These are phyloP conservation scores for Apogon hyalosoma DNA, from an alignment of 2,797 vertebrate species.

Conservation along the genomic window DNA sequence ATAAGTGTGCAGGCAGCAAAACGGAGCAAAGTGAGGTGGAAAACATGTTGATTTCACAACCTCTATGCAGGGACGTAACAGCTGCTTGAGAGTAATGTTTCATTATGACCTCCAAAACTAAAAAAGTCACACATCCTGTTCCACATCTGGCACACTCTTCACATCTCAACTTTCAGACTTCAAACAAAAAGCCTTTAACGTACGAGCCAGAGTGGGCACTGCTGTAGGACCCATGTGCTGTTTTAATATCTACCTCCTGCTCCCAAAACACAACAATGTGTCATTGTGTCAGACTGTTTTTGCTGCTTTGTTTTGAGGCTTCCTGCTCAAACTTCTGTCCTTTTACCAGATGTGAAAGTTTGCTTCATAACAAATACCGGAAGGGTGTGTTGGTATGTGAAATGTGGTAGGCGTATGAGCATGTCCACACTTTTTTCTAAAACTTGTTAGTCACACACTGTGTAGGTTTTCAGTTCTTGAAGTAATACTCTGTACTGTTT, in stretches of 20 bases:
- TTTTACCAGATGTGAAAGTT: slow-evolving; percentile 72
- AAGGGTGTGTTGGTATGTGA: slow-evolving; percentile 67
- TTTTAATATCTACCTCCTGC: slow-evolving; percentile 7
- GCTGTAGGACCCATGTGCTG: slow-evolving; percentile 1
- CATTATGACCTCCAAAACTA: slow-evolving; percentile 12
- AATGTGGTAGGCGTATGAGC: slow-evolving; percentile 18
- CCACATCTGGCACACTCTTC: slow-evolving; percentile 43
- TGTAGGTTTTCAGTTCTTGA: neutral
- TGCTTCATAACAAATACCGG: slow-evolving; percentile 77
- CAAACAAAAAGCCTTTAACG: slow-evolving; percentile 7
- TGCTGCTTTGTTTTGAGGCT: slow-evolving; percentile 64
- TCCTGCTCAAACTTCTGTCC: slow-evolving; percentile 73
- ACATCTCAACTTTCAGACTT: slow-evolving; percentile 38
- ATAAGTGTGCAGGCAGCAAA: slow-evolving; percentile 9
- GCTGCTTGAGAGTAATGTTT: slow-evolving; percentile 47
- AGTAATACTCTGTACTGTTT: neutral
- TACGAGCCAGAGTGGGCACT: slow-evolving; percentile 6
- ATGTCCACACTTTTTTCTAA: slow-evolving; percentile 10
- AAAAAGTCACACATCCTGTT: slow-evolving; percentile 34
- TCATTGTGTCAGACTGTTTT: slow-evolving; percentile 59
- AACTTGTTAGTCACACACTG: fast-evolving
- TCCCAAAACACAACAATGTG: slow-evolving; percentile 28
- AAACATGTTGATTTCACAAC: slow-evolving; percentile 29
- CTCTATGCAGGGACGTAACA: slow-evolving; percentile 15
- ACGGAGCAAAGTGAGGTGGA: neutral